These are phyloP conservation scores for Tachysurus fulvidraco DNA, from an alignment of 2,113 vertebrate genomes.

Conservation along the genomic window DNA sequence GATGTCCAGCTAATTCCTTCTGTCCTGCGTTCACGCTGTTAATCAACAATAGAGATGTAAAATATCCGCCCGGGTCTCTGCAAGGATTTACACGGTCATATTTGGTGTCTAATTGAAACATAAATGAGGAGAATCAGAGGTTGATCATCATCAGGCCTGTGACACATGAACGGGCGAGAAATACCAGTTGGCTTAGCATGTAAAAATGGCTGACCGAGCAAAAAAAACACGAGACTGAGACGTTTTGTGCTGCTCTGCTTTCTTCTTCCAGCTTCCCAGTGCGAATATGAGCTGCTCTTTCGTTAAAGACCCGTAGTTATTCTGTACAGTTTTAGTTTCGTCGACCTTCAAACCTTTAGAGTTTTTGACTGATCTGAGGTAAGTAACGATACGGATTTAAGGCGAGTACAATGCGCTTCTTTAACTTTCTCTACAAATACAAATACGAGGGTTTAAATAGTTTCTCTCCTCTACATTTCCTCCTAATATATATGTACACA, in stretches of 20 bases:
- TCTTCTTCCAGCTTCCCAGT: not conserved
- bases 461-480: too few relatives aligned
- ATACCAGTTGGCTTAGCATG: slow-evolving; percentile 42
- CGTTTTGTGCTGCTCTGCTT: not conserved
- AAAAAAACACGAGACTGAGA: slow-evolving; percentile 38
- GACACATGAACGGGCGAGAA: slow-evolving; percentile 36
- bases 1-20: not conserved
- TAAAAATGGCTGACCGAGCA: slow-evolving; percentile 59
- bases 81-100: not conserved
- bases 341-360: not conserved
- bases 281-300: not conserved
- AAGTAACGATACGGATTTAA: not conserved
- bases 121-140: not conserved
- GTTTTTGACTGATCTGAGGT: not conserved
- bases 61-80: not conserved
- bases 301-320: not conserved
- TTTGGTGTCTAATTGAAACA: not conserved
- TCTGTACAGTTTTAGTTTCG: not conserved
- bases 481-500: not conserved
- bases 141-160: slow-evolving; percentile 29
- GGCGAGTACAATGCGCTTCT: not conserved
- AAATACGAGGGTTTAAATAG: not conserved
- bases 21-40: not conserved
- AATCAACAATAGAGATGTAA: not conserved
- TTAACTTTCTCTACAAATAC: not conserved